A percentile compares a stretch with the other conserved stretches of the same genome.
Evolutionary conservation across 2,888 invertebrate genomes (phyloP).

Genomic region (Danaus chrysippus): DNA sequence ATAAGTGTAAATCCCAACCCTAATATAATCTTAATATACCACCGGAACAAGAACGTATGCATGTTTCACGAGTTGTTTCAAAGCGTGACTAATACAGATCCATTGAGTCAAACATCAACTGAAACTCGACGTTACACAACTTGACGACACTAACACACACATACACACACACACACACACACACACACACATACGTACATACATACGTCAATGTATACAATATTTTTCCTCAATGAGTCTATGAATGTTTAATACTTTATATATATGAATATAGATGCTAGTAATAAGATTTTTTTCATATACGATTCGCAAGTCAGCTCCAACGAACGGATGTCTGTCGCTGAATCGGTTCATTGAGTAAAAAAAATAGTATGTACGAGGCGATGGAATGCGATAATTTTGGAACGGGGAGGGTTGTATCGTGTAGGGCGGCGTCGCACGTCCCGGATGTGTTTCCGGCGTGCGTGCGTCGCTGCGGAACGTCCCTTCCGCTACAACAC

Average conservation of each 20-base stretch:
- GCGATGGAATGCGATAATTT: conserved; percentile 23
- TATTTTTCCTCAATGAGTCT: neutral
- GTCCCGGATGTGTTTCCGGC: conserved; percentile 76
- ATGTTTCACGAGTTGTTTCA: conserved; percentile 1
- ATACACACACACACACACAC: neutral
- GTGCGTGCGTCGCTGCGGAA: conserved; percentile 67
- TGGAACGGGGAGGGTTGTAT: conserved; percentile 45
- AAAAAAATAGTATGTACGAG: conserved; percentile 9
- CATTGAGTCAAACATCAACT: neutral
- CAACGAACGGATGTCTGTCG: neutral
- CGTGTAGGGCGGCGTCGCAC: conserved; percentile 54
- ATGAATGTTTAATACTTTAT: neutral
- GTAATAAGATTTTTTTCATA: neutral
- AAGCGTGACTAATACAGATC: neutral
- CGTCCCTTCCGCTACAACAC: conserved; percentile 69
- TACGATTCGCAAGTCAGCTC: neutral
- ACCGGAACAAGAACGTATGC: neutral
- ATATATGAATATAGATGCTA: too few species aligned
- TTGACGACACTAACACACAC: neutral
- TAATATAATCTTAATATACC: too few species aligned
- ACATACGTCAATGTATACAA: neutral
- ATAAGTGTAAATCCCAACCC: too few species aligned
- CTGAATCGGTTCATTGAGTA: conserved; percentile 10
- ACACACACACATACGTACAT: neutral
- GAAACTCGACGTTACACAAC: neutral